Percentiles rank a stretch among this genome's conserved stretches.
These are phyloP conservation scores for Drosophila nr. fundita DNA, from an alignment of 2,888 invertebrate species.

Conservation along the genomic window DNA sequence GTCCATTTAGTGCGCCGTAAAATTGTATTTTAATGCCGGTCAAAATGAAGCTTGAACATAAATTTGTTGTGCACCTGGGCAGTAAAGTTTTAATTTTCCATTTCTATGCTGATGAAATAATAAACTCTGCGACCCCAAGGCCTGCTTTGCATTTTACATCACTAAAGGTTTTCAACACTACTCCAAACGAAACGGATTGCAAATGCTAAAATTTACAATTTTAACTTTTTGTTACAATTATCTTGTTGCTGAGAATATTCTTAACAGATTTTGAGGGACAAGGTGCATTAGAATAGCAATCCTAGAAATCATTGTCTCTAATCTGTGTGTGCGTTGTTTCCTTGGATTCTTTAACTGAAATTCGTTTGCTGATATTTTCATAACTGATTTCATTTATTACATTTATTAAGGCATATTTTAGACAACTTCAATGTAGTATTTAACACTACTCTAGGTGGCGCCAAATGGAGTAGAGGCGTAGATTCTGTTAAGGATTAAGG, in stretches of 20 bases:
- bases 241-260: background rate
- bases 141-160: background rate
- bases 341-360: background rate
- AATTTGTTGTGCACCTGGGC: background rate
- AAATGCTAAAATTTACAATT: background rate
- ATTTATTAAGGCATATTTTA: background rate
- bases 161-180: background rate
- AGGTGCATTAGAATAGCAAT: background rate
- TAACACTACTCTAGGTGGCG: background rate
- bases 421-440: background rate
- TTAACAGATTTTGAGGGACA: background rate
- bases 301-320: background rate
- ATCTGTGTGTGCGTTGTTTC: background rate
- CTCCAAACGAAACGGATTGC: background rate
- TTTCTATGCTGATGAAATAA: constrained; percentile 3
- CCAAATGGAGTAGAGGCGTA: background rate
- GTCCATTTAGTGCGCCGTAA: background rate
- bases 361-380: background rate
- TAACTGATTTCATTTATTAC: background rate
- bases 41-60: background rate
- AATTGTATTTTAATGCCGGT: background rate
- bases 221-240: background rate
- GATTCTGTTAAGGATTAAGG: constrained; percentile 6
- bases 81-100: constrained; percentile 1
- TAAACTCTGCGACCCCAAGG: background rate